Percentiles rank a stretch among this genome's conserved stretches.
phyloP scores from a whole-genome alignment of 2,113 vertebrate genomes.

The Syngnathus scovelli region DNA sequence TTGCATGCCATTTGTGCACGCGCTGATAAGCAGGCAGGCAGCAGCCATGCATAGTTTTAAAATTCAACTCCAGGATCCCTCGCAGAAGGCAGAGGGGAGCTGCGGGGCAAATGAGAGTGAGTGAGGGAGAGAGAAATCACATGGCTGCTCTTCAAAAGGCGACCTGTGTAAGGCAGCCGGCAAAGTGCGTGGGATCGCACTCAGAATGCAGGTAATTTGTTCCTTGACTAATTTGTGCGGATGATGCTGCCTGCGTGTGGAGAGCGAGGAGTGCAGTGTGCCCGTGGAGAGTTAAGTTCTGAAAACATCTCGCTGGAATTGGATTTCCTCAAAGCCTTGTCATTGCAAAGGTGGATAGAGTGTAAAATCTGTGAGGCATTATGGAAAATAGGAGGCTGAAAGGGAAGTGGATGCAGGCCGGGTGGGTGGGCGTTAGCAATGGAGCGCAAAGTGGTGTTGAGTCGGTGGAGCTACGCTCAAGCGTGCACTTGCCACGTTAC shows the following conservation, averaged over 20 bases:
- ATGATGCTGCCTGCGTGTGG: conserved; percentile 49
- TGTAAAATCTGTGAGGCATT: conserved; percentile 71
- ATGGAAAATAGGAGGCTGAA: conserved; percentile 63
- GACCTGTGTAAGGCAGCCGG: conserved; percentile 73
- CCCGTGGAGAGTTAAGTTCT: conserved; percentile 69
- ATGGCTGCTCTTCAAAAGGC: conserved; percentile 76
- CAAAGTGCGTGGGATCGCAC: conserved; percentile 73
- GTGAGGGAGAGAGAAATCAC: conserved; percentile 68
- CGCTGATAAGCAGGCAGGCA: conserved; percentile 73
- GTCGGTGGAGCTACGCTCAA: conserved; percentile 21
- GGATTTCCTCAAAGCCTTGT: conserved; percentile 72
- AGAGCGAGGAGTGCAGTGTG: conserved; percentile 43
- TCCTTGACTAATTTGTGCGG: conserved; percentile 73
- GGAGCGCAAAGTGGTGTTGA: conserved; percentile 21
- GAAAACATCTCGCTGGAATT: conserved; percentile 70
- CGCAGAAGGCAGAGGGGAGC: conserved; percentile 70
- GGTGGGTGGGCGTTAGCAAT: conserved; percentile 47
- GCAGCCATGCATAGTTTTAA: conserved; percentile 73
- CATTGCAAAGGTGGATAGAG: conserved; percentile 71
- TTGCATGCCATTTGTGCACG: conserved; percentile 75
- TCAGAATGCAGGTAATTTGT: conserved; percentile 73
- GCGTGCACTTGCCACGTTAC: too few species aligned
- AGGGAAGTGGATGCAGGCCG: conserved; percentile 33
- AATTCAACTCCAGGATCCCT: conserved; percentile 73
- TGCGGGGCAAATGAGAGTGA: conserved; percentile 64